Evolutionary conservation across 2,888 invertebrate genomes (phyloP), one percentile per base, ranked within the genome.

Genomic region (Taphrorychus bicolor): DNA sequence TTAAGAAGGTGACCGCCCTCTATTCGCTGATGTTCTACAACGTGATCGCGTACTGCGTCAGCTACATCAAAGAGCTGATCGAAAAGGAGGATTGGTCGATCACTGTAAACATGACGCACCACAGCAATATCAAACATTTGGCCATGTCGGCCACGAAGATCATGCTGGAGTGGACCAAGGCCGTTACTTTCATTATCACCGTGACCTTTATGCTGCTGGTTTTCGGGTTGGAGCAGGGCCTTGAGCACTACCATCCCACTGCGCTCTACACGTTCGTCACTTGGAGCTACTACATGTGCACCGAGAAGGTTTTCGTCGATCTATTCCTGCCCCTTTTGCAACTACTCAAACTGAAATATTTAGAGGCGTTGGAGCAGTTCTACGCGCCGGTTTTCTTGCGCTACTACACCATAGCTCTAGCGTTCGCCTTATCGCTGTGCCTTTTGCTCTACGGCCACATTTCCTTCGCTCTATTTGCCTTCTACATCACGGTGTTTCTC

Each of bases 11-110:
- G 42, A 91, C 91, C 0, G 88, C 89, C 48, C 85, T 92, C 19
- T 92, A 92, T 81, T 90, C 91, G 0, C 84, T 92, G 16, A 90
- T 92, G 89, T 92, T 92, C 82, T 92, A 91, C 85, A 92, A 92
- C 80, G 92, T 92, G 5, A 84, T 91, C 71, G 89, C 92, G 0
- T 92, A 92, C 82, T 91, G 91, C 75, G 87, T 91, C 9, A 86
- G 88, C 73, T 92, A 92, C 82, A 87, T 91, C 18, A 88, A 89
- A 70, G 91, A 91, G 77, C 83, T 91, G 5, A 85, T 89, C 71
- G 88, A 89, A 73, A 91, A 91, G 76, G 89, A 91, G 78, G 89
- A 91, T 81, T 92, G 91, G 91, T 89, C 90, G 0, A 89, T 91
- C 0, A 91, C 89, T 75, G 89, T 92, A 17, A 89, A 89, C 76